These are phyloP conservation scores for Armadillidium nasatum DNA, from an alignment of 1,140 invertebrate genomes.

Conservation along the genomic window DNA sequence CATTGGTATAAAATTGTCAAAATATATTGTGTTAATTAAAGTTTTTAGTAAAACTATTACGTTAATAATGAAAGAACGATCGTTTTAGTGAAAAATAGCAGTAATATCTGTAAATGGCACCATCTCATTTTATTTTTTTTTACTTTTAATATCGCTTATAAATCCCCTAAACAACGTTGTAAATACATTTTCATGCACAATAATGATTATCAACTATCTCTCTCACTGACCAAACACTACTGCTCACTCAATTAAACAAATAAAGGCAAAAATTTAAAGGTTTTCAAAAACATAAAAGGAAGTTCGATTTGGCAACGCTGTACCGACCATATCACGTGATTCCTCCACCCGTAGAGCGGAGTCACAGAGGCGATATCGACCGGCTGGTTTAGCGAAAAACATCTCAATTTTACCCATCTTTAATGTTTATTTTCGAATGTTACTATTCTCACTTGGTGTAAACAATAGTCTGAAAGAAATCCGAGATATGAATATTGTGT, in stretches of 20 bases:
- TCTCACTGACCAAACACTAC: constrained; percentile 3
- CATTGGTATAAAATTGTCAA: no score
- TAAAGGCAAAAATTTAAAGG: constrained; percentile 1
- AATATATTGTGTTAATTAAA: not conserved
- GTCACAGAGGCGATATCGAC: constrained; percentile 4
- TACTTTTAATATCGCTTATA: not conserved
- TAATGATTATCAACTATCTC: constrained; percentile 1
- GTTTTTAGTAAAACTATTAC: not conserved
- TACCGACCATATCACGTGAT: not conserved
- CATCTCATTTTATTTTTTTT: not conserved
- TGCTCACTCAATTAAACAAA: constrained; percentile 11
- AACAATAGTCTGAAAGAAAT: constrained; percentile 2
- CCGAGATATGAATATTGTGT: constrained; percentile 9
- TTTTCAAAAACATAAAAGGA: constrained; percentile 4
- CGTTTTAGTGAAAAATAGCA: not conserved
- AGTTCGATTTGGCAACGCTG: not conserved
- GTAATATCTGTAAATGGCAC: not conserved
- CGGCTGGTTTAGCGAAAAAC: constrained; percentile 7
- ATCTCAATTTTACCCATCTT: constrained; percentile 5
- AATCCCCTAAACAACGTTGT: not conserved
- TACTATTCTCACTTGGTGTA: constrained; percentile 2
- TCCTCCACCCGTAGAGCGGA: constrained; percentile 3
- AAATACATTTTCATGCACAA: not conserved
- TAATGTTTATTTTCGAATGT: constrained; percentile 11
- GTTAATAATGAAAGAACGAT: not conserved